Base-by-base conservation (phyloP, 2,888 invertebrate genomes). In the Athrips mouffetella region DNA sequence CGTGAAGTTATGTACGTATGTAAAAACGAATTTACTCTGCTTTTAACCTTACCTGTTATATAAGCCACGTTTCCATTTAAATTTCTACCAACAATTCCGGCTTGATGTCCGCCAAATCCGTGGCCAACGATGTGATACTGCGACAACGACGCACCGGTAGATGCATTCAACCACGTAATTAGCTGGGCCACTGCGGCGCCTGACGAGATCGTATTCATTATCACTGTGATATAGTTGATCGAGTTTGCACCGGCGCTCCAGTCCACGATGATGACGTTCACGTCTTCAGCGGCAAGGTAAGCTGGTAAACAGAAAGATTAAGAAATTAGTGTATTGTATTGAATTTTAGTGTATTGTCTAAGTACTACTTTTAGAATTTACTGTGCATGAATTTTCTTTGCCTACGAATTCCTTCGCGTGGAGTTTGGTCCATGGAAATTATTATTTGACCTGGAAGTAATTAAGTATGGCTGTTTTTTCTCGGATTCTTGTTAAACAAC, bases 211-310 rank as follows among this genome's bases (percentile, higher is more conserved):
- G 68, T 65, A 47, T 67, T 68, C 5, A 30, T 8, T 3, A 66
- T 57, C 5, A 66, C 63, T 0, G 61, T 48, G 0, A 45, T 0
- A 30, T 67, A 68, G 56, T 62, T 62, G 49, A 58, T 41, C 25
- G 50, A 54, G 4, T 50, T 52, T 0, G 53, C 62, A 0, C 70
- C 71, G 0, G 48, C 60, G 13, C 57, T 59, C 72, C 70, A 73
- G 51, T 70, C 70, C 2, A 72, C 67, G 0, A 70, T 62, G 2
- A 75, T 68, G 0, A 73, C 61, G 49, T 67, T 66, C 15, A 65
- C 47, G 10, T 66, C 60, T n/a, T 59, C 68, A 1, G 56, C 60
- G 0, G 47, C 49, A 4, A 66, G 57, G 55, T 57, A 65, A 2
- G 65, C 66, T 68, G 58, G 0, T 49, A 50, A 41, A 37, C n/a